These are phyloP conservation scores for Melanotaenia parkinsoni DNA, from an alignment of 2,797 vertebrate species.

Conservation along the genomic window DNA sequence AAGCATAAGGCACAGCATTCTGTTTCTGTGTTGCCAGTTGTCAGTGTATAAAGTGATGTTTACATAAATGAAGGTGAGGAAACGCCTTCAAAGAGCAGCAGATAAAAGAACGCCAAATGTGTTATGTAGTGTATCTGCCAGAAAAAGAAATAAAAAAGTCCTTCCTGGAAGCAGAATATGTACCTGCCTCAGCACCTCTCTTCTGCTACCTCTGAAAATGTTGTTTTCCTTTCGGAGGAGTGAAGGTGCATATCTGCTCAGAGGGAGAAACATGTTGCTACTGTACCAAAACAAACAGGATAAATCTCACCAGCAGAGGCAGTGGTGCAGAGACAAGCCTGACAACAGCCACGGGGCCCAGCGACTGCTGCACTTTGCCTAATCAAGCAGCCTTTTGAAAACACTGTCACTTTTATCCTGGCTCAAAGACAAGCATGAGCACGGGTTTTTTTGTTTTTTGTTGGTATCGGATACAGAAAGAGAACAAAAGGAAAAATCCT, in stretches of 20 bases:
- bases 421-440: constrained; percentile 40
- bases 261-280: constrained; percentile 65
- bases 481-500: constrained; percentile 24
- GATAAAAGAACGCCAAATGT: constrained; percentile 52
- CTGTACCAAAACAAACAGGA: constrained; percentile 79
- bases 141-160: constrained; percentile 17
- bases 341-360: constrained; percentile 75
- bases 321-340: constrained; percentile 69
- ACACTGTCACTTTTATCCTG: constrained; percentile 62
- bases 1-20: constrained; percentile 25
- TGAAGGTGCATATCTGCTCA: constrained; percentile 68
- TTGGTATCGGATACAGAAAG: constrained; percentile 33
- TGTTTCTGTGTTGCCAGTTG: constrained; percentile 39
- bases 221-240: constrained; percentile 61
- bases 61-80: constrained; percentile 62
- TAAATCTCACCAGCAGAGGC: constrained; percentile 77
- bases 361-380: constrained; percentile 62
- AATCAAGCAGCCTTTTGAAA: constrained; percentile 77
- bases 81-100: constrained; percentile 59
- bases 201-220: constrained; percentile 51
- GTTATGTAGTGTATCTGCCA: constrained; percentile 44
- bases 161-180: constrained; percentile 46
- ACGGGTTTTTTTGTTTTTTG: constrained; percentile 22
- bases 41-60: constrained; percentile 56
- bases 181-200: constrained; percentile 39